Evolutionary conservation across 2,797 vertebrate genomes (phyloP).

Genomic region (Bradypodion pumilum): DNA sequence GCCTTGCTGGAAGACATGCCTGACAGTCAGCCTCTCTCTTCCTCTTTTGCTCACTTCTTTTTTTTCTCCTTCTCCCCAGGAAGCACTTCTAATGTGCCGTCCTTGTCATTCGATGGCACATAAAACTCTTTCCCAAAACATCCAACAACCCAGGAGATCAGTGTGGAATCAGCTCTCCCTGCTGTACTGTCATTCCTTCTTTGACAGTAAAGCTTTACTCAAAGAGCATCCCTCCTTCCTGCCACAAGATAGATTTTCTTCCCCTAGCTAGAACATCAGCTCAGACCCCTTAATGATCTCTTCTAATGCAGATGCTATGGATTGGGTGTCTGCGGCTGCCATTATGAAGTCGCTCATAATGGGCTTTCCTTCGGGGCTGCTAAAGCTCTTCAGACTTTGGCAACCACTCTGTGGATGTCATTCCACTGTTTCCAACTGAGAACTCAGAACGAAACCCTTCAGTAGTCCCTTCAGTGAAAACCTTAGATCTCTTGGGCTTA

Average conservation of each 20-base stretch:
- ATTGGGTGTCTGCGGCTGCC: constrained; percentile 16
- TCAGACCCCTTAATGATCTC: constrained; percentile 13
- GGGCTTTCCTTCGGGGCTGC: background rate
- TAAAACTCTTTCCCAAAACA: background rate
- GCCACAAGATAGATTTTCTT: background rate
- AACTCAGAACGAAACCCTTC: background rate
- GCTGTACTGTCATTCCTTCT: background rate
- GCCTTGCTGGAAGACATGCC: no score
- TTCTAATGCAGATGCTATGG: constrained; percentile 24
- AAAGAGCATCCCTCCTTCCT: background rate
- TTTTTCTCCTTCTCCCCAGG: background rate
- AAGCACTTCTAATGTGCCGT: background rate
- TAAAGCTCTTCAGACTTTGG: background rate
- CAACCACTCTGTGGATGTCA: background rate
- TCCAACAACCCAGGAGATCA: background rate
- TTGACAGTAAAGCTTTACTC: background rate
- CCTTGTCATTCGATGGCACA: background rate
- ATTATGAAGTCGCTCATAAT: background rate
- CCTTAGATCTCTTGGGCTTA: background rate
- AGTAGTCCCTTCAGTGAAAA: background rate
- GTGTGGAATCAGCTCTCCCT: background rate
- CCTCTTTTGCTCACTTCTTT: background rate
- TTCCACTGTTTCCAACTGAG: background rate
- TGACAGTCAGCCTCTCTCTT: no score
- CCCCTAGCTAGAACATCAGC: background rate